Evolutionary conservation across 2,888 invertebrate genomes (phyloP), one percentile per base, ranked within the genome.

Genomic region (Ophion obscuratus): DNA sequence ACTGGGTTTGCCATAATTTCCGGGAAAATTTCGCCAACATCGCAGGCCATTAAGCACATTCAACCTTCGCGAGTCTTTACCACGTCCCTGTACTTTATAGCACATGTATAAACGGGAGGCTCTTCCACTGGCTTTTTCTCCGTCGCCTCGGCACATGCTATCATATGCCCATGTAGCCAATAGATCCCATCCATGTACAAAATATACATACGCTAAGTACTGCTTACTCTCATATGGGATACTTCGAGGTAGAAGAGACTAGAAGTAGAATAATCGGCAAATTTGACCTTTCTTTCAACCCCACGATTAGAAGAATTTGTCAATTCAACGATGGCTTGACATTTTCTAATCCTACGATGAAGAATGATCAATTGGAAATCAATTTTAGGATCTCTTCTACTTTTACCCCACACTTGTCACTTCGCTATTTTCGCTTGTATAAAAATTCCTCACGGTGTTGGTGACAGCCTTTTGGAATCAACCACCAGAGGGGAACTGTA

Each of bases 11-110:
- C 88, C 89, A 91, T 91, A 90, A 91, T 91, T 89, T 91, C 83
- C 86, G 85, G 92, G 86, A 90, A 92, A 92, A 92, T 92, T 81
- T 91, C 91, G 92, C 93, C 88, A 91, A 92, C 92, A 91, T 92
- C 91, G 90, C 89, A 90, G 85, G 84, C 88, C 91, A 90, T 92
- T 91, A 91, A 90, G 89, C 90, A 90, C 89, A 89, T 90, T 91
- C 89, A 90, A 90, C 62, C 78, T 84, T 85, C 71, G 62, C 80
- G 78, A 81, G 83, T 85, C 83, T 62, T 81, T 83, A 79, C 57
- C 79, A 81, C 74, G 64, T 76, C 70, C 75, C 79, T 79, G 68
- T 76, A 85, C 75, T 82, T 79, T 79, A 74, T 57, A 74, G 75
- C 57, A 71, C 74, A 76, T 70, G 73, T 71, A 70, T 75, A 70